Conservation (phyloP, 1,140 invertebrate genomes). For the Drosophila parabipectinata region DNA sequence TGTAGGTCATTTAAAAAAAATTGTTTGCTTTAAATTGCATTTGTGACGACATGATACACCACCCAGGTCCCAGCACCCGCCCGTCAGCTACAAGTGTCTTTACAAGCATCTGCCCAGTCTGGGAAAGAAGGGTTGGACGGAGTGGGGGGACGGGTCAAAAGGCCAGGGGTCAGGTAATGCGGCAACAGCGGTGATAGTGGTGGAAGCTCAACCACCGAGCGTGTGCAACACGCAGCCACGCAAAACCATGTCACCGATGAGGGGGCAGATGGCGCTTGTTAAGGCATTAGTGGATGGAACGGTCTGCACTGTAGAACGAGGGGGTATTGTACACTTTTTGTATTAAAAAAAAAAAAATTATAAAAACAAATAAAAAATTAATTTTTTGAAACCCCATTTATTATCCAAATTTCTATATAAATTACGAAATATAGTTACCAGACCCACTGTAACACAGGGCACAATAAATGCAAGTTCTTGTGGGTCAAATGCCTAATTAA, state of each 20-base stretch:
- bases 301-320: background rate
- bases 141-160: background rate
- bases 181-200: background rate
- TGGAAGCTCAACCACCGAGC: slow-evolving; percentile 21
- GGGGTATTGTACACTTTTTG: too few species aligned
- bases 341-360: too few species aligned
- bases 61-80: slow-evolving; percentile 37
- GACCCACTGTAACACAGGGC: background rate
- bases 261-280: slow-evolving; percentile 54
- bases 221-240: slow-evolving; percentile 45
- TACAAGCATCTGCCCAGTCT: slow-evolving; percentile 25
- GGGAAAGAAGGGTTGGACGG: background rate
- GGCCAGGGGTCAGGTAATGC: background rate
- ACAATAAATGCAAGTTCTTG: background rate
- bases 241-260: slow-evolving; percentile 62
- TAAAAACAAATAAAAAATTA: too few species aligned
- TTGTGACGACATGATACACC: slow-evolving; percentile 66
- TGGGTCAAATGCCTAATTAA: slow-evolving; percentile 79
- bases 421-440: too few species aligned
- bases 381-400: too few species aligned
- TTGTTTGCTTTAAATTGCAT: slow-evolving; percentile 81
- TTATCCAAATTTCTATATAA: too few species aligned
- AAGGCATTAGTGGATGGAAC: slow-evolving; percentile 62
- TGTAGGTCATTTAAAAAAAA: slow-evolving; percentile 80
- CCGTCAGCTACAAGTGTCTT: slow-evolving; percentile 74